phyloP scores from a whole-genome alignment of 2,888 invertebrate species.

The Apomyelois bistriatella region DNA sequence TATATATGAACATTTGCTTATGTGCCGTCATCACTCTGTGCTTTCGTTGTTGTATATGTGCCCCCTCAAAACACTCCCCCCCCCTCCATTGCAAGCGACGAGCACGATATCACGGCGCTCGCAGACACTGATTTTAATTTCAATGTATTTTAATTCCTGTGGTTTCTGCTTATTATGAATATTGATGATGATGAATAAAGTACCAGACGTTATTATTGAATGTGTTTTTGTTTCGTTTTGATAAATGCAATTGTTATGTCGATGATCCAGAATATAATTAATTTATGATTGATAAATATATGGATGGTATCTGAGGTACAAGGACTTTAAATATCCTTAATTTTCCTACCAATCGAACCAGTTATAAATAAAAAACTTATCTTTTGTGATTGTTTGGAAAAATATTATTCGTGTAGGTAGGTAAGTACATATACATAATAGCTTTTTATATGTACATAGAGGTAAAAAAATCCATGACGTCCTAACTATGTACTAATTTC shows the following conservation, averaged over 20 bases:
- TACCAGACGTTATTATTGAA: conserved; percentile 13
- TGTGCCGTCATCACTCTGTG: background rate
- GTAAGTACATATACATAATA: no score
- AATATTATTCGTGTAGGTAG: no score
- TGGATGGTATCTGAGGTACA: no score
- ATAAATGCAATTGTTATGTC: conserved; percentile 3
- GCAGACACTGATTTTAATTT: conserved; percentile 14
- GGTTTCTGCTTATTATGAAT: conserved; percentile 9
- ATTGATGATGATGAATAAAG: background rate
- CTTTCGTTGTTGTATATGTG: conserved; percentile 17
- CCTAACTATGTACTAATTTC: no score
- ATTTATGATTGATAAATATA: no score
- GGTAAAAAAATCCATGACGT: no score
- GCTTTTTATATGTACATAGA: no score
- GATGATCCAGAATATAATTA: background rate
- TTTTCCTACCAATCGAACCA: no score
- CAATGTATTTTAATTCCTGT: conserved; percentile 7
- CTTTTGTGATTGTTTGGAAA: no score
- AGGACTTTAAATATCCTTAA: no score
- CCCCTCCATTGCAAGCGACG: conserved; percentile 15
- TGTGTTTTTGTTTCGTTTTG: conserved; percentile 14
- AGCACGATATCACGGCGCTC: conserved; percentile 14
- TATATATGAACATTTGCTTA: no score
- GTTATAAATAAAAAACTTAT: no score
- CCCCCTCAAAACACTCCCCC: conserved; percentile 19